Percentiles rank a stretch among this genome's conserved stretches.
Conservation (phyloP, 2,888 invertebrate species). For the Lampropteryx suffumata region DNA sequence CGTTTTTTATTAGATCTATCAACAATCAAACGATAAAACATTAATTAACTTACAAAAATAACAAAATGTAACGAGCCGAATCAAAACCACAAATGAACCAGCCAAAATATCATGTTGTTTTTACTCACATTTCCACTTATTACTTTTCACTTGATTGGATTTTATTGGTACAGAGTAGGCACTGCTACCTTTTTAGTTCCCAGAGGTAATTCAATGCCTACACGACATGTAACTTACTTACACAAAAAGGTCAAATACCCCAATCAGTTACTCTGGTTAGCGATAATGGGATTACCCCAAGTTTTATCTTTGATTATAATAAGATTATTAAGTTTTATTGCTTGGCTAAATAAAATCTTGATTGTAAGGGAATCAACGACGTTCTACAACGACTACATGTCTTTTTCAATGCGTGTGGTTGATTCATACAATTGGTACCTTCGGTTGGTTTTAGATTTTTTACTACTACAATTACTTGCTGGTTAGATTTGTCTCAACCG, state of each 20-base stretch:
- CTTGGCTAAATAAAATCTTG: conserved; percentile 1
- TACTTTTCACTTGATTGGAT: conserved; percentile 39
- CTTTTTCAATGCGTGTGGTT: no score
- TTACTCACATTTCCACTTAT: conserved; percentile 32
- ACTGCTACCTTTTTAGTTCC: conserved; percentile 29
- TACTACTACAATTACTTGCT: no score
- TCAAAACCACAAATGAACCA: conserved; percentile 13
- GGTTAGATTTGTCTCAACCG: no score
- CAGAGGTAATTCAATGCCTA: conserved; percentile 38
- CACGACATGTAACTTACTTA: conserved; percentile 39
- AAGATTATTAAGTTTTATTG: conserved; percentile 26
- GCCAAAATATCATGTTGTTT: conserved; percentile 15
- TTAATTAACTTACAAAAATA: conserved; percentile 9
- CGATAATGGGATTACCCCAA: conserved; percentile 34
- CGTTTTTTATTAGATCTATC: no score
- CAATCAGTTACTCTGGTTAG: conserved; percentile 40
- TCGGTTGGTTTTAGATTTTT: not conserved
- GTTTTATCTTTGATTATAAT: conserved; percentile 32
- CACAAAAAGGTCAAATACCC: conserved; percentile 37
- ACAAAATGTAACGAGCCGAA: conserved; percentile 16
- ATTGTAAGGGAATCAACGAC: not conserved
- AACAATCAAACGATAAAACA: conserved; percentile 1
- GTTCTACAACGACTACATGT: no score
- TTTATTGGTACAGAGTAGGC: conserved; percentile 24
- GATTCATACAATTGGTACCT: not conserved